Percentiles rank a stretch among this genome's conserved stretches.
phyloP scores from a whole-genome alignment of 2,113 vertebrate species.

The Meleagris gallopavo region DNA sequence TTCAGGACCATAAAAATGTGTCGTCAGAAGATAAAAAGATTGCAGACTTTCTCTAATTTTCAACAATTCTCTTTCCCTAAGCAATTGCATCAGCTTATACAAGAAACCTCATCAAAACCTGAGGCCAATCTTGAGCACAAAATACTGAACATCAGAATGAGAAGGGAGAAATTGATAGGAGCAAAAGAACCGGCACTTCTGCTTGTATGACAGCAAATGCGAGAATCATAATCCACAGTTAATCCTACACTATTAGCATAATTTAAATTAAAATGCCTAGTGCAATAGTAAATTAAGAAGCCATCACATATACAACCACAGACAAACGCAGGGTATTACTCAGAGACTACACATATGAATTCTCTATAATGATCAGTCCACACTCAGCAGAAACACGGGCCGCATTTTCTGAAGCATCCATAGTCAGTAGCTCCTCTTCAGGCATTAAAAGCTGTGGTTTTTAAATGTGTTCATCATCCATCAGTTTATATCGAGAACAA shows the following conservation, averaged over 20 bases:
- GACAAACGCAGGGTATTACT: conserved; percentile 37
- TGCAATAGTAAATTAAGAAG: conserved; percentile 52
- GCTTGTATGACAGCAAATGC: conserved; percentile 23
- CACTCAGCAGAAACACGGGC: neutral
- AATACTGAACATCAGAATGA: conserved; percentile 2
- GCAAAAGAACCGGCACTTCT: conserved; percentile 24
- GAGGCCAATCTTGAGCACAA: conserved; percentile 10
- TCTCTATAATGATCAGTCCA: conserved; percentile 46
- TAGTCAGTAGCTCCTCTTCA: conserved; percentile 15
- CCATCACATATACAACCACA: conserved; percentile 24
- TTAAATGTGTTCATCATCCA: conserved; percentile 10
- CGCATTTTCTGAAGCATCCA: neutral
- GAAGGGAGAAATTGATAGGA: neutral
- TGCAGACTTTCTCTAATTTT: neutral
- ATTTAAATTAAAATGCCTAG: conserved; percentile 66
- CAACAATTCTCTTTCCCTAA: neutral
- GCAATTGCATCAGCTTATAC: conserved; percentile 11
- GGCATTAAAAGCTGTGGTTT: conserved; percentile 33
- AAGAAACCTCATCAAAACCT: conserved; percentile 39
- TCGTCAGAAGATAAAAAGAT: conserved; percentile 2
- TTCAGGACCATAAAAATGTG: conserved; percentile 1
- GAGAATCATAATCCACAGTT: conserved; percentile 54
- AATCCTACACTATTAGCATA: conserved; percentile 63
- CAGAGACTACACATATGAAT: neutral
- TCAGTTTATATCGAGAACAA: conserved; percentile 37